phyloP scores from a whole-genome alignment of 2,888 invertebrate genomes.

The Cordilura impudica region DNA sequence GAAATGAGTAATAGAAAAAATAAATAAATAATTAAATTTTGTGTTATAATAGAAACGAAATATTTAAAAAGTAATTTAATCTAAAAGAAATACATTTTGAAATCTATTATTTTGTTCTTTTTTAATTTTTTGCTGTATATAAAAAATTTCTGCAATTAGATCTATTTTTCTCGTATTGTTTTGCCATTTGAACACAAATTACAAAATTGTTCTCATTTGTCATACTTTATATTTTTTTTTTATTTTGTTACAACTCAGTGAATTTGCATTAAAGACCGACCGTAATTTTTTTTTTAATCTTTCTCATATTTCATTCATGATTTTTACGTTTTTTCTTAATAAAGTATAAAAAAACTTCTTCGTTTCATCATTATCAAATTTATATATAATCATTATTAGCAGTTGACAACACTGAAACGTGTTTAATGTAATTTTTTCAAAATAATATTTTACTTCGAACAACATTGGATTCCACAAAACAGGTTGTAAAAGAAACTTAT shows the following conservation, averaged over 20 bases:
- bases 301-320: conserved; percentile 43
- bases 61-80: neutral
- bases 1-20: conserved; percentile 14
- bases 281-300: neutral
- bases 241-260: conserved; percentile 42
- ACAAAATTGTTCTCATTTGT: conserved; percentile 1
- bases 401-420: conserved; percentile 48
- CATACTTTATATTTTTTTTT: neutral
- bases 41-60: neutral
- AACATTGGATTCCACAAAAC: neutral
- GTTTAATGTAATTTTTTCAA: conserved; percentile 16
- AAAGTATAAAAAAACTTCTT: neutral
- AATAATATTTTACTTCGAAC: conserved; percentile 5
- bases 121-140: neutral
- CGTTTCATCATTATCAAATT: neutral
- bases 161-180: conserved; percentile 13
- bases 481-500: neutral
- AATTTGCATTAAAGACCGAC: conserved; percentile 40
- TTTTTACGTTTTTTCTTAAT: conserved; percentile 14
- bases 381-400: neutral
- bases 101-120: neutral
- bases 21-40: neutral
- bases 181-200: conserved; percentile 17
- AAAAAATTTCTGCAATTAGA: neutral
- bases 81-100: neutral